Percentiles rank a stretch among this genome's conserved stretches.
These are phyloP conservation scores for Pavo muticus DNA, from an alignment of 2,113 vertebrate genomes.

Conservation along the genomic window DNA sequence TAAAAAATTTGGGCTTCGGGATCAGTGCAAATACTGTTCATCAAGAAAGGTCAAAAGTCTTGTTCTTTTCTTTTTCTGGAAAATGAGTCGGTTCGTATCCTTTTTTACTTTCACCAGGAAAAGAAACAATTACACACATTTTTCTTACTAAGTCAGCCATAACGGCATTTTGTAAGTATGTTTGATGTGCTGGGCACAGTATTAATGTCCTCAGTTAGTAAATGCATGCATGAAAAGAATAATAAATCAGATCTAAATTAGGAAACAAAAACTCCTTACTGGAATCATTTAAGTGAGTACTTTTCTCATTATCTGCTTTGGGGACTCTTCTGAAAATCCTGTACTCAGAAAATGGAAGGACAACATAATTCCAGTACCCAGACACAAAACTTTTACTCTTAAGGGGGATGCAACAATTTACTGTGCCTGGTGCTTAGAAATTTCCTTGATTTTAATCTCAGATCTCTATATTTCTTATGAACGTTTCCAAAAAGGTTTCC, in stretches of 20 bases:
- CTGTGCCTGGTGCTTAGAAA: not conserved
- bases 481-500: not conserved
- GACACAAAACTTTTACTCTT: not conserved
- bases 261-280: not conserved
- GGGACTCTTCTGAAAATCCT: not conserved
- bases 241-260: not conserved
- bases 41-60: not conserved
- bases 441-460: not conserved
- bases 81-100: not conserved
- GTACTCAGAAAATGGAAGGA: not conserved
- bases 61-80: not conserved
- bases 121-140: not conserved
- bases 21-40: not conserved
- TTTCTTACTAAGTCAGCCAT: not conserved
- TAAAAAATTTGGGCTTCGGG: conserved; percentile 3
- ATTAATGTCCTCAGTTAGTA: not conserved
- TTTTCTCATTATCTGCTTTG: not conserved
- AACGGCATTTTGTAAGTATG: not conserved
- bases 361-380: not conserved
- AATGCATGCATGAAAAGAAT: not conserved
- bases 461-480: not conserved
- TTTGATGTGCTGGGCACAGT: not conserved
- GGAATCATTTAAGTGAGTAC: not conserved
- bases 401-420: not conserved
- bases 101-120: not conserved